These are phyloP conservation scores for Oryzias dopingdopingensis DNA, from an alignment of 2,797 vertebrate genomes.

Conservation along the genomic window DNA sequence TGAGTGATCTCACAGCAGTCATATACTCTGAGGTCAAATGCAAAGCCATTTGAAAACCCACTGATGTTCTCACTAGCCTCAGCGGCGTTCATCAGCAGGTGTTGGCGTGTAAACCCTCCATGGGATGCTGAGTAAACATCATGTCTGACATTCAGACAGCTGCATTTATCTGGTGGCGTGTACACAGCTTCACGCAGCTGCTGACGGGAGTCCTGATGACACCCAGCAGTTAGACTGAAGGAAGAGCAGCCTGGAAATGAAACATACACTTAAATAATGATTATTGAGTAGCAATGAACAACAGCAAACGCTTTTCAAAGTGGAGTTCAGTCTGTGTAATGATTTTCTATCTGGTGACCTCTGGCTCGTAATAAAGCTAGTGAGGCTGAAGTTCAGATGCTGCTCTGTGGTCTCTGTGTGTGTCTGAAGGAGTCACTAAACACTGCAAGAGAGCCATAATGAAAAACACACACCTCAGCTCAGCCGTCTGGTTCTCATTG, in stretches of 20 bases:
- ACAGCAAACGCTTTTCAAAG: no score
- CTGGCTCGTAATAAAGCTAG: slow-evolving; percentile 16
- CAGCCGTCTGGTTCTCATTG: slow-evolving; percentile 60
- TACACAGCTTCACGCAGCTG: no score
- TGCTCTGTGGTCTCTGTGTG: slow-evolving; percentile 21
- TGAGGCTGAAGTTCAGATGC: slow-evolving; percentile 55
- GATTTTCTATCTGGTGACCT: slow-evolving; percentile 46
- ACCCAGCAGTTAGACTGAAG: no score
- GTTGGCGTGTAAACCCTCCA: neutral
- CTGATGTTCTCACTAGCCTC: neutral
- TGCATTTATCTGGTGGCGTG: neutral
- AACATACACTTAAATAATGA: neutral
- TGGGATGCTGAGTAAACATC: neutral
- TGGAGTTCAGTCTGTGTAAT: slow-evolving; percentile 49
- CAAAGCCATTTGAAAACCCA: neutral
- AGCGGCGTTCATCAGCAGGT: neutral
- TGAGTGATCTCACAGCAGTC: no score
- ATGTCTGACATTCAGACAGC: neutral
- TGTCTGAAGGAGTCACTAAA: slow-evolving; percentile 29
- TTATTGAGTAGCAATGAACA: neutral
- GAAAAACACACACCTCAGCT: slow-evolving; percentile 17
- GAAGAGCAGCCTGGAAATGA: no score
- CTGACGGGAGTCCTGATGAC: no score
- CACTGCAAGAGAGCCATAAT: slow-evolving; percentile 17
- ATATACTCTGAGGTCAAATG: neutral